These are phyloP conservation scores for Caenorhabditis plicata DNA, from an alignment of 2,888 invertebrate genomes.

Conservation along the genomic window DNA sequence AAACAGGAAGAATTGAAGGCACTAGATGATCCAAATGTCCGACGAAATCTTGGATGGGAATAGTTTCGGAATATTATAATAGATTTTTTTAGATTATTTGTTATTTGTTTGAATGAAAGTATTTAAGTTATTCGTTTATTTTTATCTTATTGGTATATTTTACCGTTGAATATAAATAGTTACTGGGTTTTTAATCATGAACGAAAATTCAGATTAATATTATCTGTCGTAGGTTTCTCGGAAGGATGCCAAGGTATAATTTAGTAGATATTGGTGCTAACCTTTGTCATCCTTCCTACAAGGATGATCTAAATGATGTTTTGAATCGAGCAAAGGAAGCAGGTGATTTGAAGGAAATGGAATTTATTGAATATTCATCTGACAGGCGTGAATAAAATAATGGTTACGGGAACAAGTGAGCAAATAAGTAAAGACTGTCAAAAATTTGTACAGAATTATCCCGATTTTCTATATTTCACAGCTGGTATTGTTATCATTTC, in stretches of 20 bases:
- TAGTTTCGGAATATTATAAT: conserved; percentile 12
- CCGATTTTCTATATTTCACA: conserved; percentile 60
- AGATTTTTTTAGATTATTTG: not conserved
- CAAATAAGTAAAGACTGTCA: conserved; percentile 46
- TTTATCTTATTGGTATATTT: not conserved
- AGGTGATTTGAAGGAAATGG: conserved; percentile 22
- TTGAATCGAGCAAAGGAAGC: conserved; percentile 55
- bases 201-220: not conserved
- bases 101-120: conserved; percentile 1
- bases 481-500: conserved; percentile 56
- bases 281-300: conserved; percentile 54
- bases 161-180: not conserved
- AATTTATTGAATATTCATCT: not conserved
- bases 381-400: conserved; percentile 55
- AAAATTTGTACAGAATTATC: conserved; percentile 38
- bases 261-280: conserved; percentile 63
- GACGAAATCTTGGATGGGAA: conserved; percentile 63
- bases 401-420: conserved; percentile 61
- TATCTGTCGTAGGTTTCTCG: not conserved
- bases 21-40: conserved; percentile 59
- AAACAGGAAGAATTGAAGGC: conserved; percentile 58
- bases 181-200: not conserved
- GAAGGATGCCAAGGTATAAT: conserved; percentile 37
- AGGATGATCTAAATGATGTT: conserved; percentile 50
- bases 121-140: too few relatives aligned